Evolutionary conservation across 2,888 invertebrate species (phyloP).

Genomic region (Bombylius discolor): DNA sequence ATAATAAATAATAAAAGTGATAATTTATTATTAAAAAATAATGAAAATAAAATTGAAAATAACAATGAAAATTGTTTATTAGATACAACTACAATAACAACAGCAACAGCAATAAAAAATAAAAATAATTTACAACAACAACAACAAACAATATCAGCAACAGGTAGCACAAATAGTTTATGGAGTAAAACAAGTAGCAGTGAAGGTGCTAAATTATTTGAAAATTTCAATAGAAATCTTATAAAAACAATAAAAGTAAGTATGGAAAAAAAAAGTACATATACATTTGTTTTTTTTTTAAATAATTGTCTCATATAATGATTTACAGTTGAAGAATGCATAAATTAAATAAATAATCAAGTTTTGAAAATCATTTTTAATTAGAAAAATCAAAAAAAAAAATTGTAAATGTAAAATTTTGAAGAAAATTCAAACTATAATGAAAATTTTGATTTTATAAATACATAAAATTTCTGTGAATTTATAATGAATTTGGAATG

Average conservation of each 20-base stretch:
- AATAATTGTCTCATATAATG: too few species aligned
- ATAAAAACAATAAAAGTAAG: slow-evolving; percentile 36
- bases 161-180: slow-evolving; percentile 34
- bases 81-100: not conserved
- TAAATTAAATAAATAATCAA: not conserved
- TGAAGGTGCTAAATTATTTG: slow-evolving; percentile 36
- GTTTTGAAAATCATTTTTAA: not conserved
- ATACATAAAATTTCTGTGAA: too few species aligned
- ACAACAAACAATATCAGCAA: slow-evolving; percentile 4
- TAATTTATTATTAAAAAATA: not conserved
- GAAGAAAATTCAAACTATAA: too few species aligned
- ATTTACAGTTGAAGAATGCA: too few species aligned
- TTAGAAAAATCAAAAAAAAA: too few species aligned
- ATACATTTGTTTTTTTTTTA: too few species aligned
- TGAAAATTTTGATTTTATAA: too few species aligned
- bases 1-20: too few species aligned
- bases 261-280: not conserved
- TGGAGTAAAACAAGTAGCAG: slow-evolving; percentile 37
- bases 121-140: not conserved
- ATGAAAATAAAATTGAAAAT: not conserved
- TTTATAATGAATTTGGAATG: too few species aligned
- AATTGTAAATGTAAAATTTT: too few species aligned
- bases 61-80: not conserved
- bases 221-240: slow-evolving; percentile 35
- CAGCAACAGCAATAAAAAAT: slow-evolving; percentile 11